Evolutionary conservation across 2,888 invertebrate genomes (phyloP), one percentile per base, ranked within the genome.

Genomic region (Platycheirus rosarum): DNA sequence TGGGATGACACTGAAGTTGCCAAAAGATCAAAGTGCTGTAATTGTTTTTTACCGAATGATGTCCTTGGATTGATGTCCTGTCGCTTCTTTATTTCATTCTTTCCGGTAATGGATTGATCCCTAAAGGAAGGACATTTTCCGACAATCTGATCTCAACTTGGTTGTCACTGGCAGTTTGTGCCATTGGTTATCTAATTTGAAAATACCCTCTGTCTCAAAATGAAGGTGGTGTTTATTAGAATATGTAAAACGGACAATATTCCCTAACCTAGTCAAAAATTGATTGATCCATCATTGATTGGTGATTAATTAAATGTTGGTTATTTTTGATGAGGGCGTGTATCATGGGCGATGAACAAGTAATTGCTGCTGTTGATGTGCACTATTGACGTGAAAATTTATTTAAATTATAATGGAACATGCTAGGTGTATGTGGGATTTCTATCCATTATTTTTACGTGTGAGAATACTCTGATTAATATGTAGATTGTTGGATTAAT

Each of bases 291-390:
- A 53, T 68, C 68, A 62, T 77, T 82, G 77, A 82, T 82, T 76
- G 82, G 68, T 77, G 82, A 77, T 77, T 82, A 77, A 82, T 82
- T 82, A 82, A 82, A 77, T 73, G 73, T 82, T 62, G 68, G 82
- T 82, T 82, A 77, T 82, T 82, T 82, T 77, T 63, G 71, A 62
- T 77, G 82, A 82, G 71, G 82, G 66, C 44, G 29, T 49, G 26
- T 13, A 46, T 48, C 13, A 13, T 20, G 53, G 57, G 16, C 53
- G 51, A 9, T 14, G 14, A 13, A 9, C 23, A 4, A 16, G 29
- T 32, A 32, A 32, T 7, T 32, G 8, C 4, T 32, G 29, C 8
- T 7, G 29, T 32, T 32, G 29, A 8, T 32, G 29, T 14, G 48
- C 68, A 40, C 44, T 49, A 35, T 55, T 32, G 49, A 55, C 40